Evolutionary conservation across 2,113 vertebrate species (phyloP).

Genomic region (Rhabdomys dilectus): DNA sequence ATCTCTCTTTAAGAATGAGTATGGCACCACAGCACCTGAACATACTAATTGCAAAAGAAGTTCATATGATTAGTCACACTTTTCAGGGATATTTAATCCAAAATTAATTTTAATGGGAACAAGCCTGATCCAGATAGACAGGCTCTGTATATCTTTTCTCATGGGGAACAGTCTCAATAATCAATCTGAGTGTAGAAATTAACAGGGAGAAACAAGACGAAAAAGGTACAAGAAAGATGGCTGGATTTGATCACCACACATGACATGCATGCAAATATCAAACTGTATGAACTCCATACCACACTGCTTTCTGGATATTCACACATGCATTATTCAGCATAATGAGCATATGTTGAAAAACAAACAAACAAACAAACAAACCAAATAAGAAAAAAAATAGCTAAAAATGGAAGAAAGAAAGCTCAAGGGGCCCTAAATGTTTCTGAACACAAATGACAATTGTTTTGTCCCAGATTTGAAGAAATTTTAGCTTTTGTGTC

Average conservation of each 20-base stretch:
- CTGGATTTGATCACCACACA: neutral
- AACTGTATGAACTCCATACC: neutral
- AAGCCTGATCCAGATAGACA: neutral
- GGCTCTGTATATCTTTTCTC: neutral
- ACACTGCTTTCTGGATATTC: neutral
- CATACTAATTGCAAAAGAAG: neutral
- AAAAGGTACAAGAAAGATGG: rapidly evolving
- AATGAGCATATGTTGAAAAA: neutral
- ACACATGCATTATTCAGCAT: too few species aligned
- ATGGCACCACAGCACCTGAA: neutral
- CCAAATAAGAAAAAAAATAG: neutral
- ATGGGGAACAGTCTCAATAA: neutral
- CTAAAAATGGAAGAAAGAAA: neutral
- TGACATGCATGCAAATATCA: neutral
- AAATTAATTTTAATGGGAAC: neutral
- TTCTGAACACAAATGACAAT: conserved; percentile 69
- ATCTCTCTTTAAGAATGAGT: neutral
- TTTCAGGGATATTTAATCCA: neutral
- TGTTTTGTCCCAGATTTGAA: conserved; percentile 68
- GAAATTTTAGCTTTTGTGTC: conserved; percentile 66
- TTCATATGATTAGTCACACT: neutral
- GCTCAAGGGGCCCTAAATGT: neutral
- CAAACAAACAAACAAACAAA: neutral
- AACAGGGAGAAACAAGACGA: neutral
- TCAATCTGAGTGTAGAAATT: neutral